A percentile compares a stretch with the other conserved stretches of the same genome.
Evolutionary conservation across 2,797 vertebrate genomes (phyloP).

Genomic region (Tarsius wallacei): DNA sequence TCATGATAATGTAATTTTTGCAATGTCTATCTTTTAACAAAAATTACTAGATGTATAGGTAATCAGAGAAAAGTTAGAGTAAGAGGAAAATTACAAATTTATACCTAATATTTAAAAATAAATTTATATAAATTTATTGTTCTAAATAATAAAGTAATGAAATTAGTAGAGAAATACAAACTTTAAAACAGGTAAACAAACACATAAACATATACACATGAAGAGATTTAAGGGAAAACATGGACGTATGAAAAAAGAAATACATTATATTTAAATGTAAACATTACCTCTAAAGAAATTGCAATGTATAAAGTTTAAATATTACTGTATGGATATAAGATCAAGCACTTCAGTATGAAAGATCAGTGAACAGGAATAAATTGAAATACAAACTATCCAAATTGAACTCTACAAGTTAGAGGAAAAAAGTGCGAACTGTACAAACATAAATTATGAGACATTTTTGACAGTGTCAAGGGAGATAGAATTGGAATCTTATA

Average conservation of each 20-base stretch:
- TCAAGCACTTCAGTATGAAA: background rate
- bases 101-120: too few species aligned
- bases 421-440: background rate
- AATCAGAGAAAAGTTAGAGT: background rate
- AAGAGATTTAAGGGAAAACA: background rate
- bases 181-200: background rate
- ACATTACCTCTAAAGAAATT: background rate
- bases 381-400: background rate
- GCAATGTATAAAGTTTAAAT: background rate
- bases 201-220: background rate
- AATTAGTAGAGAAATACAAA: background rate
- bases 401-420: background rate
- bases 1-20: background rate
- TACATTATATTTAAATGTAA: background rate
- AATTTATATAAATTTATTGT: too few species aligned
- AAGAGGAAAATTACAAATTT: background rate
- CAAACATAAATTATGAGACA: background rate
- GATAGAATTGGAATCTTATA: background rate
- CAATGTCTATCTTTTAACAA: background rate
- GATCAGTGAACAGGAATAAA: background rate
- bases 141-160: background rate
- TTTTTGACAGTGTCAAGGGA: too few species aligned
- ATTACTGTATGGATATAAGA: background rate
- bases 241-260: background rate
- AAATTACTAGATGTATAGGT: background rate